Percentiles rank a stretch among this genome's conserved stretches.
Conservation (phyloP, 2,797 vertebrate species). For the Anolis apletophallus region DNA sequence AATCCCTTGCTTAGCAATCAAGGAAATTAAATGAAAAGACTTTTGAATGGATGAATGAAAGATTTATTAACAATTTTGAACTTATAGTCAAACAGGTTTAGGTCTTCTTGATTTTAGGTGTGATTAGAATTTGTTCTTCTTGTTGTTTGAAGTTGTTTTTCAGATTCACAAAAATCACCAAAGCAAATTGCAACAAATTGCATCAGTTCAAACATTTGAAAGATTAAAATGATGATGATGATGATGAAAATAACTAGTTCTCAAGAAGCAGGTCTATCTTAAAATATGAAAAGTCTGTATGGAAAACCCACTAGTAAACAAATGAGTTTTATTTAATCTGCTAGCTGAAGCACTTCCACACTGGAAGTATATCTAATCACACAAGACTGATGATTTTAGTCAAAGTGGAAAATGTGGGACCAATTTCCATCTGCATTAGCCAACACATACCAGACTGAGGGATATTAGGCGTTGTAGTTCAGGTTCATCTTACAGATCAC, state of each 20-base stretch:
- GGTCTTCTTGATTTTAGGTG: neutral
- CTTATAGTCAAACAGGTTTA: neutral
- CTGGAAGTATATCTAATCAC: neutral
- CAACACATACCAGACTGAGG: neutral
- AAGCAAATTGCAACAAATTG: neutral
- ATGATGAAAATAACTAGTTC: neutral
- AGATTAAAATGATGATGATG: neutral
- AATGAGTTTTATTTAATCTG: neutral
- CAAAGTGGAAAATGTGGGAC: neutral
- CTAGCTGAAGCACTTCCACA: neutral
- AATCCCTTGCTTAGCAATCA: neutral
- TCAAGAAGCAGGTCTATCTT: no score
- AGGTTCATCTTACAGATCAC: neutral
- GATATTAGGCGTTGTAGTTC: neutral
- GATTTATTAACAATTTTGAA: neutral
- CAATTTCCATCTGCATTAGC: neutral
- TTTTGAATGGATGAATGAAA: neutral
- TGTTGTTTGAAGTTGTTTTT: neutral
- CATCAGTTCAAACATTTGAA: neutral
- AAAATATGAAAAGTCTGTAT: no score
- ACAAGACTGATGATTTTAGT: neutral
- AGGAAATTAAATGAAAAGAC: neutral
- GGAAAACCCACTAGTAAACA: no score
- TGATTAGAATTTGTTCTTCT: no score
- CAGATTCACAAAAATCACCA: neutral